Conservation (phyloP, 2,797 vertebrate genomes). For the Arctocebus calabarensis region DNA sequence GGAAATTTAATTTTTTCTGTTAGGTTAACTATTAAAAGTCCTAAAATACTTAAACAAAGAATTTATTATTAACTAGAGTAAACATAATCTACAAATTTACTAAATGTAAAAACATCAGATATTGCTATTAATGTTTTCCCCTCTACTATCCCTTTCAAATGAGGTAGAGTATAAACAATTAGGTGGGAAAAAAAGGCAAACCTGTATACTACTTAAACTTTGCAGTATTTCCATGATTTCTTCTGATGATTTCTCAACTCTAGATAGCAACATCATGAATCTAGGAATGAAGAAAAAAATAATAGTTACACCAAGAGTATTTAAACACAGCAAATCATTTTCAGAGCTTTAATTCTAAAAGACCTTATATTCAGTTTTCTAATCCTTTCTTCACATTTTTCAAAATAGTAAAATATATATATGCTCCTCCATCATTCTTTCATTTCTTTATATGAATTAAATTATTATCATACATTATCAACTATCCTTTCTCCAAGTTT, state of each 20-base stretch:
- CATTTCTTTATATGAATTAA: neutral
- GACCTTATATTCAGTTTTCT: neutral
- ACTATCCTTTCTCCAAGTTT: neutral
- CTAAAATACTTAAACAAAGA: slow-evolving; percentile 10
- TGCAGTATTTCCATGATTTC: slow-evolving; percentile 88
- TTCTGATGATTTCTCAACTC: slow-evolving; percentile 87
- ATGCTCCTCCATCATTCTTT: neutral
- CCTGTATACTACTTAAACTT: slow-evolving; percentile 89
- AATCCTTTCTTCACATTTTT: neutral
- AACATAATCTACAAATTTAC: slow-evolving; percentile 45
- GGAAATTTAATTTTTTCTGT: slow-evolving; percentile 69
- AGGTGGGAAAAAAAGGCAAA: slow-evolving; percentile 77
- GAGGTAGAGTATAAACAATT: neutral
- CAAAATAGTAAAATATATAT: neutral
- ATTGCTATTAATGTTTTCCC: neutral
- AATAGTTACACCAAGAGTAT: neutral
- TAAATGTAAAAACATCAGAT: slow-evolving; percentile 47
- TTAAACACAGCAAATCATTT: neutral
- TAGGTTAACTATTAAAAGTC: neutral
- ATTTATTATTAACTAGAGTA: slow-evolving; percentile 34
- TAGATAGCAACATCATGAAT: slow-evolving; percentile 86
- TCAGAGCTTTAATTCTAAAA: neutral
- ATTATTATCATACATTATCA: neutral
- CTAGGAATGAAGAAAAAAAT: slow-evolving; percentile 81
- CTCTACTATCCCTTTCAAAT: neutral